A percentile compares a stretch with the other conserved stretches of the same genome.
Evolutionary conservation across 2,797 vertebrate species (phyloP).

Genomic region (Paramormyrops hopkinsi): DNA sequence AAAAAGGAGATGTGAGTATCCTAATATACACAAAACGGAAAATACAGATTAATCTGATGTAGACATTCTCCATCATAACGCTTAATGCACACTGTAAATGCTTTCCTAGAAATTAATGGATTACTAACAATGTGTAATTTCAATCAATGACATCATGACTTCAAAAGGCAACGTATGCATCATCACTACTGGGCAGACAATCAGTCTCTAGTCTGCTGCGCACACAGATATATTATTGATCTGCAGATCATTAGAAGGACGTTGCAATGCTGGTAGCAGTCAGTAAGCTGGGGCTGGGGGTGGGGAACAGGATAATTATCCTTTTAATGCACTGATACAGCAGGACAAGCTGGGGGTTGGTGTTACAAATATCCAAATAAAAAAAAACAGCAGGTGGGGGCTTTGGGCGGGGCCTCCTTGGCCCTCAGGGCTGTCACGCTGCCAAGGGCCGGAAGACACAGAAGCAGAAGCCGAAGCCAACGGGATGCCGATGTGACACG

Average conservation of each 20-base stretch:
- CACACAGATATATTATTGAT: not conserved
- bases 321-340: not conserved
- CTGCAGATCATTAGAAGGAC: not conserved
- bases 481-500: not conserved
- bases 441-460: not conserved
- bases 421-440: not conserved
- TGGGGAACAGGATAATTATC: not conserved
- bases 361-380: not conserved
- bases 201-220: not conserved
- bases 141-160: not conserved
- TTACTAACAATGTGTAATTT: conserved; percentile 7
- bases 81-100: not conserved
- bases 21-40: not conserved
- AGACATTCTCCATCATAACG: not conserved
- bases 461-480: not conserved
- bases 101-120: not conserved
- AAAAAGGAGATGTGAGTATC: not conserved
- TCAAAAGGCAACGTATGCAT: not conserved
- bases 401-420: not conserved
- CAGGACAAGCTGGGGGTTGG: not conserved
- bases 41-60: not conserved
- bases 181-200: not conserved
- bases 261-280: not conserved
- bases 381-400: not conserved
- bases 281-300: not conserved